These are phyloP conservation scores for Potamilus streckersoni DNA, from an alignment of 1,140 invertebrate species.

Conservation along the genomic window DNA sequence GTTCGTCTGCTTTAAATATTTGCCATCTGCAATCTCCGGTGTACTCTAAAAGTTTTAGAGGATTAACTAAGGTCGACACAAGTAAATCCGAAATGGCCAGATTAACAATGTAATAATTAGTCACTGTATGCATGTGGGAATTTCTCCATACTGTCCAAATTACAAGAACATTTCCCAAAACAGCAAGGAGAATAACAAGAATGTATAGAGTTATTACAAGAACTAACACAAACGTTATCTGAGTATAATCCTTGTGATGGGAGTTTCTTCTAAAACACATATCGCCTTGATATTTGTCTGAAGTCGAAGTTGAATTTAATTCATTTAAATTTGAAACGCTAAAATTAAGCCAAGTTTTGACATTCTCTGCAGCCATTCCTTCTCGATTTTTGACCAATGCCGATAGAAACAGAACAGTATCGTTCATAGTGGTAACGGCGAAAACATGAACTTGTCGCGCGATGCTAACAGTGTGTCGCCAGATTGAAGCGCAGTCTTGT, in stretches of 20 bases:
- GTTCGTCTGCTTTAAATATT: constrained; percentile 61
- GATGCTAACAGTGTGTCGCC: too few species aligned
- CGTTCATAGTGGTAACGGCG: too few species aligned
- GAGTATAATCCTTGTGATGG: constrained; percentile 44
- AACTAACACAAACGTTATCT: constrained; percentile 33
- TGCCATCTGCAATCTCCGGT: constrained; percentile 65
- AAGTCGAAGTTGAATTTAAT: too few species aligned
- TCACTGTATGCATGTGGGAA: constrained; percentile 70
- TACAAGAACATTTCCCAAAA: constrained; percentile 61
- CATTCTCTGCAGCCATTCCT: too few species aligned
- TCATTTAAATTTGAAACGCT: too few species aligned
- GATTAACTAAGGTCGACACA: constrained; percentile 69
- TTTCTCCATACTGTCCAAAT: constrained; percentile 64
- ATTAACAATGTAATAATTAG: constrained; percentile 72
- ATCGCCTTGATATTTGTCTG: too few species aligned
- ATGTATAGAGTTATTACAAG: constrained; percentile 54
- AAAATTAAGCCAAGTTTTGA: too few species aligned
- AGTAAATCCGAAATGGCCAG: constrained; percentile 68
- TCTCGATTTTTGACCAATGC: too few species aligned
- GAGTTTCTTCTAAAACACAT: too few species aligned
- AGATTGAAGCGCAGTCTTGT: too few species aligned
- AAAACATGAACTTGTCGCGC: too few species aligned
- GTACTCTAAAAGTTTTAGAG: constrained; percentile 70
- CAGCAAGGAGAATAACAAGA: constrained; percentile 63
- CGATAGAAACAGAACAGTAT: too few species aligned